phyloP scores from a whole-genome alignment of 2,113 vertebrate genomes.

The Myiozetetes cayanensis region DNA sequence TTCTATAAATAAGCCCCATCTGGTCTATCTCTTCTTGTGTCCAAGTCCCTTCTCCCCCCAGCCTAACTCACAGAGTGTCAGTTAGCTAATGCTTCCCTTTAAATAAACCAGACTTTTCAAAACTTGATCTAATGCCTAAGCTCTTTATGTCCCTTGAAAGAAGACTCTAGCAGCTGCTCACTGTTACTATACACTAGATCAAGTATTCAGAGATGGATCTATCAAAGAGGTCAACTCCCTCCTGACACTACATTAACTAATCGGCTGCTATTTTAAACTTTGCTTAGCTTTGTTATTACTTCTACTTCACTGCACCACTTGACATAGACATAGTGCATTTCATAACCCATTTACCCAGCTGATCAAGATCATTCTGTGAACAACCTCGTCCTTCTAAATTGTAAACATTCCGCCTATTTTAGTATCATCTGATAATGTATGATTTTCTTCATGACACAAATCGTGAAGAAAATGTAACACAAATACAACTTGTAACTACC shows the following conservation, averaged over 20 bases:
- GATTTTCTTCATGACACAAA: not conserved
- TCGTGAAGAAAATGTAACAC: not conserved
- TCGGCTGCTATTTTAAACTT: constrained; percentile 51
- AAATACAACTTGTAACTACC: not conserved
- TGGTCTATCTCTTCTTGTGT: constrained; percentile 24
- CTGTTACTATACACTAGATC: constrained; percentile 32
- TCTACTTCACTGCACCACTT: not conserved
- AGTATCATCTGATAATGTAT: not conserved
- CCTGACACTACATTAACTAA: constrained; percentile 32
- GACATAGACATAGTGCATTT: not conserved
- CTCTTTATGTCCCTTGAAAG: not conserved
- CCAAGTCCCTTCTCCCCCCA: not conserved
- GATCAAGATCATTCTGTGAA: not conserved
- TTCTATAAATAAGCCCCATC: constrained; percentile 54
- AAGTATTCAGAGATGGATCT: constrained; percentile 6
- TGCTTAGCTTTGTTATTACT: constrained; percentile 29
- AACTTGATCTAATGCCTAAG: constrained; percentile 27
- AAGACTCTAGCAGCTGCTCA: constrained; percentile 40
- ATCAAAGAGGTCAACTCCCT: constrained; percentile 29
- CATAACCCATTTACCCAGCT: not conserved
- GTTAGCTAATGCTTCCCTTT: constrained; percentile 17
- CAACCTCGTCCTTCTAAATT: not conserved
- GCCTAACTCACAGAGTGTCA: not conserved
- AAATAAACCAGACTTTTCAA: constrained; percentile 44
- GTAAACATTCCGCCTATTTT: not conserved